A percentile compares a stretch with the other conserved stretches of the same genome.
phyloP scores from a whole-genome alignment of 2,113 vertebrate species.

The Paracanthobrama guichenoti region DNA sequence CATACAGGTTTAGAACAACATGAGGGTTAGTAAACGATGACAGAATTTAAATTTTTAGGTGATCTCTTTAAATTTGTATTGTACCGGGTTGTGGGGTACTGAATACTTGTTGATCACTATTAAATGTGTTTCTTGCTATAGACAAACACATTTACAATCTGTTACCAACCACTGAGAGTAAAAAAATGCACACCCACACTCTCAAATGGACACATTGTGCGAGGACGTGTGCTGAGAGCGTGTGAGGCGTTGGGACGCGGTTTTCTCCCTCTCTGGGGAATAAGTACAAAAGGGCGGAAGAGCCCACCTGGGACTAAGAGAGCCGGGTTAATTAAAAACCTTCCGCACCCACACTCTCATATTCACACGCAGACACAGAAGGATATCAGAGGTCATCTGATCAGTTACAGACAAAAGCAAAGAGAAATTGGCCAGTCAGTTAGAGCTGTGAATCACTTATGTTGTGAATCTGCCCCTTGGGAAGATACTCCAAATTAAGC shows the following conservation, averaged over 20 bases:
- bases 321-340: constrained; percentile 51
- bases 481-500: constrained; percentile 5
- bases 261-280: constrained; percentile 52
- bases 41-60: background rate
- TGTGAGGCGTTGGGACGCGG: constrained; percentile 59
- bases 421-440: constrained; percentile 39
- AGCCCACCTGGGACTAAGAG: constrained; percentile 52
- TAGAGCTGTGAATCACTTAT: constrained; percentile 34
- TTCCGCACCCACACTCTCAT: constrained; percentile 37
- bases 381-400: constrained; percentile 32
- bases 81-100: background rate
- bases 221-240: constrained; percentile 35
- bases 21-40: background rate
- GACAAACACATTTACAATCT: constrained; percentile 19
- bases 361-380: constrained; percentile 51
- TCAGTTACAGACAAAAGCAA: constrained; percentile 24
- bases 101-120: background rate
- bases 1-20: background rate
- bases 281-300: constrained; percentile 49
- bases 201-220: constrained; percentile 13
- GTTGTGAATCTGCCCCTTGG: constrained; percentile 25
- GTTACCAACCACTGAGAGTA: constrained; percentile 11
- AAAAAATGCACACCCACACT: constrained; percentile 20
- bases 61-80: background rate
- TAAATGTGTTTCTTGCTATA: background rate